These are phyloP conservation scores for Conger conger DNA, from an alignment of 2,113 vertebrate genomes.

Conservation along the genomic window DNA sequence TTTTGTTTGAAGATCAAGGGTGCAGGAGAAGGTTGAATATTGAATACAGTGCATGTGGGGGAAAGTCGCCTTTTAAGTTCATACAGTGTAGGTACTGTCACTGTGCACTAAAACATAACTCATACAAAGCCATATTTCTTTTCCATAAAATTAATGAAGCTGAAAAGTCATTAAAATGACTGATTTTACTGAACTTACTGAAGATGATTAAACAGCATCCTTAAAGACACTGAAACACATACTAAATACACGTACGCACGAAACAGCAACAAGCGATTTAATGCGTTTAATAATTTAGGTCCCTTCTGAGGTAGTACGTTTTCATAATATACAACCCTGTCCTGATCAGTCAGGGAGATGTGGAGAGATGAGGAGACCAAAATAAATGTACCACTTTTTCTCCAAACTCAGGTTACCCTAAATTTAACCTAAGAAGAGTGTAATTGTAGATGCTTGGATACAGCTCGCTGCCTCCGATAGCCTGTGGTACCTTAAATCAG, in stretches of 20 bases:
- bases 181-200: too few species aligned
- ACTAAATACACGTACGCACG: too few species aligned
- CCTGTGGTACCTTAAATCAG: slow-evolving; percentile 15
- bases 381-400: not conserved
- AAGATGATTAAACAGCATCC: too few species aligned
- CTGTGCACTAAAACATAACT: too few species aligned
- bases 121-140: too few species aligned
- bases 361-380: not conserved
- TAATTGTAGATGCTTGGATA: not conserved
- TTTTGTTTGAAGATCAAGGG: not conserved
- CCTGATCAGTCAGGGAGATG: not conserved
- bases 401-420: not conserved
- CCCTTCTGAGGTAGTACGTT: not conserved
- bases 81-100: too few species aligned
- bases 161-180: too few species aligned
- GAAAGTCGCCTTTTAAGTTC: too few species aligned
- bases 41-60: not conserved
- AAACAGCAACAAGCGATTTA: too few species aligned
- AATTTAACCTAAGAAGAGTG: not conserved
- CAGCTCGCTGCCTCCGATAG: slow-evolving; percentile 2
- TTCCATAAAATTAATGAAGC: too few species aligned
- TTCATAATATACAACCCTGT: not conserved
- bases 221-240: too few species aligned
- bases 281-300: too few species aligned
- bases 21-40: not conserved